Conservation (phyloP, 2,113 vertebrate species). For the Ahaetulla prasina region DNA sequence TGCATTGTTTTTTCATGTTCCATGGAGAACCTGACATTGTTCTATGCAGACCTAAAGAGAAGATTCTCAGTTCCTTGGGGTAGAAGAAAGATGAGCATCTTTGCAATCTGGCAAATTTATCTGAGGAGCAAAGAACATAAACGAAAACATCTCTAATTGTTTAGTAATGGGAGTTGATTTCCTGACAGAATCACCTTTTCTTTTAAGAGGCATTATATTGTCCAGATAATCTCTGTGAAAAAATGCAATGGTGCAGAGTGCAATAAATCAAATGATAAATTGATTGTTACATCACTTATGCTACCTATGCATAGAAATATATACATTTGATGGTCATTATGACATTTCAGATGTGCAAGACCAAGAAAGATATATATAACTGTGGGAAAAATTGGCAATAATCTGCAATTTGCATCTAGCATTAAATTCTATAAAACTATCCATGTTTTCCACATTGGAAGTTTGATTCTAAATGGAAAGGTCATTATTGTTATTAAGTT, state of each 20-base stretch:
- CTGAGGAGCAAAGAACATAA: constrained; percentile 13
- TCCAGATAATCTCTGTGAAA: constrained; percentile 54
- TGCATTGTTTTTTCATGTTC: too few species aligned
- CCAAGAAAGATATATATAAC: constrained; percentile 63
- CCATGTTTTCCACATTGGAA: constrained; percentile 66
- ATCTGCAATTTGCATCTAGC: constrained; percentile 58
- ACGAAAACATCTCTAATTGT: constrained; percentile 45
- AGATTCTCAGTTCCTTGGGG: constrained; percentile 17
- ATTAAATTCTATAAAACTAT: constrained; percentile 69
- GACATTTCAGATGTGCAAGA: constrained; percentile 52
- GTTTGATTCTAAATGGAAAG: constrained; percentile 72
- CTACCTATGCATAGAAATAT: constrained; percentile 68
- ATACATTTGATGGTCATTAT: constrained; percentile 66
- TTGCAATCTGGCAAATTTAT: constrained; percentile 4
- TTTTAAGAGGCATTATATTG: constrained; percentile 46
- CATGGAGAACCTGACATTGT: not conserved
- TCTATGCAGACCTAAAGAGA: not conserved
- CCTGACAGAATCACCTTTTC: constrained; percentile 43
- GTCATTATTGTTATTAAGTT: constrained; percentile 77
- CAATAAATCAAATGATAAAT: constrained; percentile 69
- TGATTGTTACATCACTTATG: constrained; percentile 69
- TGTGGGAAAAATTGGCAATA: constrained; percentile 59
- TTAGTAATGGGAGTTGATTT: constrained; percentile 43
- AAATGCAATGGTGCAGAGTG: constrained; percentile 59
- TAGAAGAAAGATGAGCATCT: constrained; percentile 9